A percentile compares a stretch with the other conserved stretches of the same genome.
phyloP scores from a whole-genome alignment of 2,797 vertebrate genomes.

The Alauda arvensis region DNA sequence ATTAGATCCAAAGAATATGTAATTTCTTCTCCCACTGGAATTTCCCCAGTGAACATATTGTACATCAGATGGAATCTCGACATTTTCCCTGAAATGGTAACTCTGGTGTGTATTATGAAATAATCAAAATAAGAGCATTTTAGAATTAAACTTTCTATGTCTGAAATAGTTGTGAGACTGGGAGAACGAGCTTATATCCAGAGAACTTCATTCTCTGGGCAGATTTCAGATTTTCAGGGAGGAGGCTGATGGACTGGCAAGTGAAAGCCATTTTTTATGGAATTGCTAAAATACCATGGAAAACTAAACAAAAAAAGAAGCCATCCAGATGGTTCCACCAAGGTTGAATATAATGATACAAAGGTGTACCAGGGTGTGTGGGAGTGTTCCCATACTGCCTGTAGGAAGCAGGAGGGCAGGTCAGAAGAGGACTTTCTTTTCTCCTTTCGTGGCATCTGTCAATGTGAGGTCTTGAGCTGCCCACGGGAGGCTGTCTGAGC shows the following conservation, averaged over 20 bases:
- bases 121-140: neutral
- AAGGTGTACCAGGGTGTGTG: neutral
- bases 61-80: neutral
- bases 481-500: accelerated
- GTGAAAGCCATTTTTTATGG: neutral
- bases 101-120: neutral
- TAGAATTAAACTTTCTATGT: neutral
- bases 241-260: neutral
- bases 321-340: neutral
- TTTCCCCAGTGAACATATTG: neutral
- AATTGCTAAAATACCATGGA: neutral
- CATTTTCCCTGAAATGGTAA: neutral
- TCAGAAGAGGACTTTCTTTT: neutral
- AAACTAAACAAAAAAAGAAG: neutral
- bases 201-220: neutral
- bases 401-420: neutral
- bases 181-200: neutral
- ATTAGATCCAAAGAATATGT: neutral
- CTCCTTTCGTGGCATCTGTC: neutral
- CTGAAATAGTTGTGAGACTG: neutral
- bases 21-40: neutral
- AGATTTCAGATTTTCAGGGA: neutral
- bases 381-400: neutral
- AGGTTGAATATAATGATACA: neutral
- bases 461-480: neutral